These are phyloP conservation scores for Holacanthus passer DNA, from an alignment of 2,113 vertebrate species.

Conservation along the genomic window DNA sequence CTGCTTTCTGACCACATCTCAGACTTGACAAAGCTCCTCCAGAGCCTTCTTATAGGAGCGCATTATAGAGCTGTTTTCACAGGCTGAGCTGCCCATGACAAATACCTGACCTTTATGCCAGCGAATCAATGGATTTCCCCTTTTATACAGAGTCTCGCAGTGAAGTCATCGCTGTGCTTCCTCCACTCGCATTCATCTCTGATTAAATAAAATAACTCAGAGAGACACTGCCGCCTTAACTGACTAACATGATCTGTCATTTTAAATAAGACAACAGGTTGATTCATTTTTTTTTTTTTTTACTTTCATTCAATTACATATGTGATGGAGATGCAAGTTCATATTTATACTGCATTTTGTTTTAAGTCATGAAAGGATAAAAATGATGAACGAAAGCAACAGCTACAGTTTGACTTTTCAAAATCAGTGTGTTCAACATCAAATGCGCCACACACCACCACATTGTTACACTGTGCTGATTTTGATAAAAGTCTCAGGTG, in stretches of 20 bases:
- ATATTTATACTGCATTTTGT: neutral
- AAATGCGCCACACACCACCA: no score
- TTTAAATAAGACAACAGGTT: neutral
- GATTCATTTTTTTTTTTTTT: neutral
- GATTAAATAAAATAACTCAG: neutral
- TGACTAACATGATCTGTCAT: neutral
- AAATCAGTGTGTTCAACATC: neutral
- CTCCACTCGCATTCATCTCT: neutral
- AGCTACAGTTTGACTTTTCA: neutral
- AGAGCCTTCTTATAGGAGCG: neutral
- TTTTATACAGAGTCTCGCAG: neutral
- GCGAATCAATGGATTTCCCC: neutral
- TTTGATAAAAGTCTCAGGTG: neutral
- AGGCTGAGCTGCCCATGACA: neutral
- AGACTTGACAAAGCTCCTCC: neutral
- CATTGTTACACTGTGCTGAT: neutral
- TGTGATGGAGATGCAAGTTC: neutral
- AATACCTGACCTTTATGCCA: neutral
- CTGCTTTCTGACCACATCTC: neutral
- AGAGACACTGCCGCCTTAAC: neutral
- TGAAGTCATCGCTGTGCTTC: neutral
- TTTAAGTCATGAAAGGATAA: conserved; percentile 3
- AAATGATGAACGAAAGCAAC: no score
- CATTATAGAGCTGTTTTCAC: neutral
- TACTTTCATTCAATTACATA: neutral